Conservation (phyloP, 2,888 invertebrate genomes). For the Masnerella sp. region DNA sequence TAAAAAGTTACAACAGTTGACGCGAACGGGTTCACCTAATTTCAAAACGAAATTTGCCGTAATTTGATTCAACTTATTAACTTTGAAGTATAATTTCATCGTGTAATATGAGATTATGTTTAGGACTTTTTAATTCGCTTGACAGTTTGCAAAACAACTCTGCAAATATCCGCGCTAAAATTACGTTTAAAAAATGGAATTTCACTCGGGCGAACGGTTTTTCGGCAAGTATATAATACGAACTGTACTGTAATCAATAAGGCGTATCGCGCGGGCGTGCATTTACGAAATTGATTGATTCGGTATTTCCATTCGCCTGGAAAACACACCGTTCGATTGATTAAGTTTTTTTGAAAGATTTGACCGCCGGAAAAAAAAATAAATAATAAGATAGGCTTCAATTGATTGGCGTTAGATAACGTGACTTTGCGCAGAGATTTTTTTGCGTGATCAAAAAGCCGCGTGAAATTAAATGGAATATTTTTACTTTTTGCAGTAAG, state of each 20-base stretch:
- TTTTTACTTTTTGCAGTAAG: too few species aligned
- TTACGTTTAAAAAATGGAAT: background rate
- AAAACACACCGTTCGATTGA: slow-evolving; percentile 2
- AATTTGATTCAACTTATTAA: slow-evolving; percentile 13
- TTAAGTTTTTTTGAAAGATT: slow-evolving; percentile 2
- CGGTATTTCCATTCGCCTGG: background rate
- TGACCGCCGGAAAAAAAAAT: slow-evolving; percentile 1
- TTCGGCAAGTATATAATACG: background rate
- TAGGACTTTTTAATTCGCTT: background rate
- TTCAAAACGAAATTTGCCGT: slow-evolving; percentile 14
- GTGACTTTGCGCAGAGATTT: too few species aligned
- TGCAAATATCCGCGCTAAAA: background rate
- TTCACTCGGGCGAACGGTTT: too few species aligned
- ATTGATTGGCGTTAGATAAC: background rate
- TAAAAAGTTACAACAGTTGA: slow-evolving; percentile 7
- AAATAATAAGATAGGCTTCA: background rate
- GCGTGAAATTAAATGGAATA: too few species aligned
- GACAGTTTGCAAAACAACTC: slow-evolving; percentile 3
- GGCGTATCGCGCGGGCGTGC: background rate
- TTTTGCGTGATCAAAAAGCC: too few species aligned
- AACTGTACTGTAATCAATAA: slow-evolving; percentile 2
- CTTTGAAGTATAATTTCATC: slow-evolving; percentile 10
- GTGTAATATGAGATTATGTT: slow-evolving; percentile 3
- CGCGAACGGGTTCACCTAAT: slow-evolving; percentile 13
- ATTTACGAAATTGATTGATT: slow-evolving; percentile 7